A percentile compares a stretch with the other conserved stretches of the same genome.
Evolutionary conservation across 1,140 invertebrate species (phyloP).

Genomic region (Drosophila teissieri): DNA sequence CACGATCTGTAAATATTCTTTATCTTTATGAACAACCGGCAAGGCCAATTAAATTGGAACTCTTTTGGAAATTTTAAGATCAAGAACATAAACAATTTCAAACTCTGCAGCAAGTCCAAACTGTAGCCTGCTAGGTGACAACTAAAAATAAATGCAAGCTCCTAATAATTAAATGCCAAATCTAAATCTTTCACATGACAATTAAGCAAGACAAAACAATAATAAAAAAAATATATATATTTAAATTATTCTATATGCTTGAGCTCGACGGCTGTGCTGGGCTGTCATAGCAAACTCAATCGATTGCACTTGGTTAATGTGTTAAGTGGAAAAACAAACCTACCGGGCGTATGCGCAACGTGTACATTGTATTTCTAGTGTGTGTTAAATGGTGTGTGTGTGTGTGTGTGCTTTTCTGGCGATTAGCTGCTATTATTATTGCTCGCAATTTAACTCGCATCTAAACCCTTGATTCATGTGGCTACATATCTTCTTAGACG

Average conservation of each 20-base stretch:
- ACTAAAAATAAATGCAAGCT: constrained; percentile 43
- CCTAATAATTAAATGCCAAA: constrained; percentile 22
- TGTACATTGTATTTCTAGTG: constrained; percentile 5
- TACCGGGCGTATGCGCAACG: constrained; percentile 50
- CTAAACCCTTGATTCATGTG: constrained; percentile 23
- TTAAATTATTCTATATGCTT: constrained; percentile 43
- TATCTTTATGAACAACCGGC: no score
- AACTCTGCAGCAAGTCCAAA: not conserved
- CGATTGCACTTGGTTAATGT: constrained; percentile 46
- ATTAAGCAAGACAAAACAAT: constrained; percentile 23
- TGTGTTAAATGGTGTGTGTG: constrained; percentile 31
- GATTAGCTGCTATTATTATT: constrained; percentile 42
- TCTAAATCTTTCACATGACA: constrained; percentile 30
- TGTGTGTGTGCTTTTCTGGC: constrained; percentile 16
- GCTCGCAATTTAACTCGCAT: constrained; percentile 31
- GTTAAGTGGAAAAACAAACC: constrained; percentile 43
- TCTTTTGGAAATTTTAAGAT: not conserved
- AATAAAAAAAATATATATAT: constrained; percentile 8
- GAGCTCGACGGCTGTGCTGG: constrained; percentile 24
- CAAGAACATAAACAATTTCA: not conserved
- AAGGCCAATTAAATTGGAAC: not conserved
- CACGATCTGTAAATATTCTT: not conserved
- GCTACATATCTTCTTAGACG: constrained; percentile 14
- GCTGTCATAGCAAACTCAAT: constrained; percentile 27
- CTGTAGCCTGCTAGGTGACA: constrained; percentile 19